Conservation (phyloP, 2,113 vertebrate species). For the Chaetodon trifascialis region DNA sequence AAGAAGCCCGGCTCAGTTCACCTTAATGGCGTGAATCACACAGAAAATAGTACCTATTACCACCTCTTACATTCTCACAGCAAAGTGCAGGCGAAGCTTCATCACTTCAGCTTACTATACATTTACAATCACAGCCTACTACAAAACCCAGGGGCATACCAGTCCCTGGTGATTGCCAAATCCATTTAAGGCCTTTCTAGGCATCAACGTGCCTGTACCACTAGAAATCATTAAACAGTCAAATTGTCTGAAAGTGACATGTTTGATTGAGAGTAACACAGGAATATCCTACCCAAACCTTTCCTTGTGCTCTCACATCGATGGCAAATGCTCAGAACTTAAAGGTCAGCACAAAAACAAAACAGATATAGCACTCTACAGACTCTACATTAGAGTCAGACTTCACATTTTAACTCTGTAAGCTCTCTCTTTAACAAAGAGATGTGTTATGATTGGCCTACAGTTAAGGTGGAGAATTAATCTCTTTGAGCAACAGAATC, state of each 20-base stretch:
- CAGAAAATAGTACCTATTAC: slow-evolving; percentile 70
- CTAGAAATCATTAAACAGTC: slow-evolving; percentile 64
- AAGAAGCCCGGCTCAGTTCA: slow-evolving; percentile 44
- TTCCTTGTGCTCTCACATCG: slow-evolving; percentile 40
- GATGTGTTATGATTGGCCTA: slow-evolving; percentile 33
- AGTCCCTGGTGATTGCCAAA: slow-evolving; percentile 79
- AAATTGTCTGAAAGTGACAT: slow-evolving; percentile 56
- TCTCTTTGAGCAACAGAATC: slow-evolving; percentile 63
- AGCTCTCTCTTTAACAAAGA: slow-evolving; percentile 34
- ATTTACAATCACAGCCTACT: slow-evolving; percentile 79
- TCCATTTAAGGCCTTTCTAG: slow-evolving; percentile 79
- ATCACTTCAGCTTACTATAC: slow-evolving; percentile 81
- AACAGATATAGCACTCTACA: slow-evolving; percentile 26
- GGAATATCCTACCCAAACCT: slow-evolving; percentile 26
- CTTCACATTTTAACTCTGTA: slow-evolving; percentile 24
- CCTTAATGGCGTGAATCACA: slow-evolving; percentile 47
- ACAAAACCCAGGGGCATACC: slow-evolving; percentile 64
- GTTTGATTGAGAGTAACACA: slow-evolving; percentile 51
- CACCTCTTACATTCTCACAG: slow-evolving; percentile 79
- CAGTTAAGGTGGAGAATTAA: slow-evolving; percentile 41
- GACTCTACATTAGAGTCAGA: slow-evolving; percentile 28
- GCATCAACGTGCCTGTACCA: slow-evolving; percentile 63
- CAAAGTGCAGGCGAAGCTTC: slow-evolving; percentile 85
- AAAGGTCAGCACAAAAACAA: slow-evolving; percentile 28
- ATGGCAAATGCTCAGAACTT: slow-evolving; percentile 39